These are phyloP conservation scores for Arvicanthis niloticus DNA, from an alignment of 2,113 vertebrate genomes.

Conservation along the genomic window DNA sequence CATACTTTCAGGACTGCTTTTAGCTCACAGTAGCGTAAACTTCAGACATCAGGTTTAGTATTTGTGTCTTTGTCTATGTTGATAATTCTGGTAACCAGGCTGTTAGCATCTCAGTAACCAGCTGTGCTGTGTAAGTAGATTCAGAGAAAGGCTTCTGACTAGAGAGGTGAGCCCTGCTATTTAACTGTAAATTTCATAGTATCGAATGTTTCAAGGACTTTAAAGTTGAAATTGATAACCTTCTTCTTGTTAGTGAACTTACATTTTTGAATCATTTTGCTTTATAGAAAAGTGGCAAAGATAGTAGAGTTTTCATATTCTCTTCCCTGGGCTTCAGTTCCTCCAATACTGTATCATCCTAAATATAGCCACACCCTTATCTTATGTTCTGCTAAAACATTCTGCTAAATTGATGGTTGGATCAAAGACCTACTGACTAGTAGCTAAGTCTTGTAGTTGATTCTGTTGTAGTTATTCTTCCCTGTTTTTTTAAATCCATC, in stretches of 20 bases:
- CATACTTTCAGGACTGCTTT: slow-evolving; percentile 24
- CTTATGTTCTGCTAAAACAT: not conserved
- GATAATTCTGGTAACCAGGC: not conserved
- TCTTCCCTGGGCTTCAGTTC: slow-evolving; percentile 7
- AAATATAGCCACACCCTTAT: not conserved
- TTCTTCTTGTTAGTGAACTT: slow-evolving; percentile 14
- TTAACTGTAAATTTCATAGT: not conserved
- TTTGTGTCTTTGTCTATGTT: not conserved
- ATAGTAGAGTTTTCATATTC: not conserved
- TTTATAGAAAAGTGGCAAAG: slow-evolving; percentile 43
- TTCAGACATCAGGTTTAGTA: not conserved
- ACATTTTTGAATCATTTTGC: slow-evolving; percentile 54
- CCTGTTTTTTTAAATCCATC: not conserved
- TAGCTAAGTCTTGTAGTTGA: not conserved
- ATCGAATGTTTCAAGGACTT: not conserved
- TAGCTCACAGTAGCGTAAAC: not conserved
- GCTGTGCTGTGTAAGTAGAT: not conserved
- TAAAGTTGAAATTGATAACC: not conserved
- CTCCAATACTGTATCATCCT: not conserved
- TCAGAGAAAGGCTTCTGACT: slow-evolving; percentile 22
- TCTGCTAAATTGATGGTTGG: not conserved
- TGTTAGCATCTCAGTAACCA: not conserved
- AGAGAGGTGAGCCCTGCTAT: not conserved
- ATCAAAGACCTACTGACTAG: not conserved
- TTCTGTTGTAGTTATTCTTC: not conserved